Evolutionary conservation across 2,888 invertebrate genomes (phyloP).

Genomic region (Fragum whitleyi): DNA sequence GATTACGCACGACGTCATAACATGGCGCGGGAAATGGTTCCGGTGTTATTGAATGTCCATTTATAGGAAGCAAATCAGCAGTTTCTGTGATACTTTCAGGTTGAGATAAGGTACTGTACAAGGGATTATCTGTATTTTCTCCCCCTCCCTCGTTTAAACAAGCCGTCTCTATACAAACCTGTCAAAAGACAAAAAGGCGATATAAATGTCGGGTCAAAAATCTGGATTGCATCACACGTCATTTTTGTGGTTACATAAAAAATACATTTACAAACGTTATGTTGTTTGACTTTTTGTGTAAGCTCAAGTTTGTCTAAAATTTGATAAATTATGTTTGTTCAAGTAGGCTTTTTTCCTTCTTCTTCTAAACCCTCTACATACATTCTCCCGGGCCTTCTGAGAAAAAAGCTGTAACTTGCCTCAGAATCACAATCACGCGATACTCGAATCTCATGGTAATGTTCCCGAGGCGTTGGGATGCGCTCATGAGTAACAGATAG

Average conservation of each 20-base stretch:
- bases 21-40: not conserved
- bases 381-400: too few species aligned
- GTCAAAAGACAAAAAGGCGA: not conserved
- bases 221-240: not conserved
- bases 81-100: not conserved
- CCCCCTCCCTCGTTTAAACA: constrained; percentile 22
- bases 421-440: too few species aligned
- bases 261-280: too few species aligned
- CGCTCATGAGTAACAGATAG: too few species aligned
- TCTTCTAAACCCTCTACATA: too few species aligned
- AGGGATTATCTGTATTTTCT: not conserved
- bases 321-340: too few species aligned
- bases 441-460: too few species aligned
- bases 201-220: constrained; percentile 2
- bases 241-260: not conserved
- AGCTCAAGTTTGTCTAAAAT: too few species aligned
- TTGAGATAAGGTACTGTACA: not conserved
- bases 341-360: too few species aligned
- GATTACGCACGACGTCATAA: not conserved
- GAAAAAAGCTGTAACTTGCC: too few species aligned
- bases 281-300: too few species aligned
- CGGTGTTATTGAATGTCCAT: not conserved
- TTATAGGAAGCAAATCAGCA: not conserved
- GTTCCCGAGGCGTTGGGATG: too few species aligned
- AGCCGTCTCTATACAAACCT: constrained; percentile 47